A percentile compares a stretch with the other conserved stretches of the same genome.
phyloP scores from a whole-genome alignment of 2,888 invertebrate genomes.

The Phoronis australis region DNA sequence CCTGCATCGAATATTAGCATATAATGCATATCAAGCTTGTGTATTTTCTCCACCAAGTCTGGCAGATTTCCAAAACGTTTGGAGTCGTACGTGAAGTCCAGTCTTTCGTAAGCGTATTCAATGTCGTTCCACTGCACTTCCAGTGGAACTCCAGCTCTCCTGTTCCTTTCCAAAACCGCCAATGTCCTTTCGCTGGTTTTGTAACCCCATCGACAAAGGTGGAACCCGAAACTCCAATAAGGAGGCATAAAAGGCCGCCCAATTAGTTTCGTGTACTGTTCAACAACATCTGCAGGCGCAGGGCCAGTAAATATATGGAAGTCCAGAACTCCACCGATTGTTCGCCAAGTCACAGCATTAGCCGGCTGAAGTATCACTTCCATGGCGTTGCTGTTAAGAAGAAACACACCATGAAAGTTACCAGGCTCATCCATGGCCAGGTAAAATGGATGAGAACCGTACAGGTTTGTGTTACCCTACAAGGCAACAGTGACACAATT shows the following conservation, averaged over 20 bases:
- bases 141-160: conserved; percentile 28
- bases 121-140: conserved; percentile 37
- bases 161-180: conserved; percentile 22
- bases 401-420: conserved; percentile 64
- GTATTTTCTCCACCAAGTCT: conserved; percentile 24
- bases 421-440: conserved; percentile 64
- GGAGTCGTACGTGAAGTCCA: conserved; percentile 29
- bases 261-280: conserved; percentile 23
- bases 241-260: conserved; percentile 36
- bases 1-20: conserved; percentile 18
- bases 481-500: too few species aligned
- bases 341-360: conserved; percentile 24
- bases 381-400: conserved; percentile 73
- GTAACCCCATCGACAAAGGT: conserved; percentile 65
- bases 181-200: conserved; percentile 25
- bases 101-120: conserved; percentile 25
- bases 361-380: conserved; percentile 57
- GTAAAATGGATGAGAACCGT: conserved; percentile 81
- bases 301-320: conserved; percentile 28
- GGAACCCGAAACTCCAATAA: conserved; percentile 79
- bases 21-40: conserved; percentile 28
- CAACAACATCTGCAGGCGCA: conserved; percentile 19
- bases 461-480: conserved; percentile 58
- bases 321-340: conserved; percentile 30
- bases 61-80: conserved; percentile 26